Evolutionary conservation across 2,888 invertebrate genomes (phyloP).

Genomic region (Acholoe squamosa): DNA sequence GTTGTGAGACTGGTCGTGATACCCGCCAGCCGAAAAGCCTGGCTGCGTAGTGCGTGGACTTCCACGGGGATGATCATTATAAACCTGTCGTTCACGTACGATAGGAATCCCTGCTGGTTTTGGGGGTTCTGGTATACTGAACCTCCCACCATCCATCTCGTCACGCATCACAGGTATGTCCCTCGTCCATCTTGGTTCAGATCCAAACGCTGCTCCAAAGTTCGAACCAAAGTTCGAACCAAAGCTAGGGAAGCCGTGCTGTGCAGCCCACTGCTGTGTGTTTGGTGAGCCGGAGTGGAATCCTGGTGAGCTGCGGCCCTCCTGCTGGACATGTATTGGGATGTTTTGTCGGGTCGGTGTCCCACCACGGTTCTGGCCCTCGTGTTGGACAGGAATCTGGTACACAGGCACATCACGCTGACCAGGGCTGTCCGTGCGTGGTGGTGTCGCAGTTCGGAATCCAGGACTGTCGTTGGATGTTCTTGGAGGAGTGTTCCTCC

Average conservation of each 20-base stretch:
- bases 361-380: neutral
- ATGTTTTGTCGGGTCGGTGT: slow-evolving; percentile 21
- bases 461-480: neutral
- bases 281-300: neutral
- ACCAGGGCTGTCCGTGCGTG: slow-evolving; percentile 35
- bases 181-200: slow-evolving; percentile 9
- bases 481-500: slow-evolving; percentile 46
- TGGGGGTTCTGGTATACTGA: neutral
- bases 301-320: neutral
- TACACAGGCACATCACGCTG: slow-evolving; percentile 30
- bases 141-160: neutral
- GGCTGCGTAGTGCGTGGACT: neutral
- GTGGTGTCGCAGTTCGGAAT: slow-evolving; percentile 23
- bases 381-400: slow-evolving; percentile 51
- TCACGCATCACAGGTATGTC: slow-evolving; percentile 18
- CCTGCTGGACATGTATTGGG: slow-evolving; percentile 38
- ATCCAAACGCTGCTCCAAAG: neutral
- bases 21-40: neutral
- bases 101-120: neutral
- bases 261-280: slow-evolving; percentile 13
- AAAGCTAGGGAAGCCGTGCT: slow-evolving; percentile 51
- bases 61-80: neutral
- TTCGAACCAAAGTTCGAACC: neutral
- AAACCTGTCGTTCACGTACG: neutral
- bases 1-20: neutral